Percentiles rank a stretch among this genome's conserved stretches.
phyloP scores from a whole-genome alignment of 2,113 vertebrate species.

The Corythornis vintsioides region DNA sequence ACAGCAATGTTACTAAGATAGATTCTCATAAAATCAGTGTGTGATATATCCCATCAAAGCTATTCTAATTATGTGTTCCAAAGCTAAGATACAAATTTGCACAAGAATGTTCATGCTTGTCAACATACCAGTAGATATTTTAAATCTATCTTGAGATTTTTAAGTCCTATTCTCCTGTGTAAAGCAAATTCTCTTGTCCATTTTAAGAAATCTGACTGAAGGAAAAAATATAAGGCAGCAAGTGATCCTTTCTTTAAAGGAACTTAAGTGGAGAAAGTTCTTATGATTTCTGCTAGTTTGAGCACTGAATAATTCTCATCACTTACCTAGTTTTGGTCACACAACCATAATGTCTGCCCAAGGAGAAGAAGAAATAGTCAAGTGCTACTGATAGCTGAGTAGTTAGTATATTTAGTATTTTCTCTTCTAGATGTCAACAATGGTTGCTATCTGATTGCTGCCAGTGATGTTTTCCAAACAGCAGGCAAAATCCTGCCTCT shows the following conservation, averaged over 20 bases:
- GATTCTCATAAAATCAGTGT: neutral
- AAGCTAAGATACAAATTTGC: neutral
- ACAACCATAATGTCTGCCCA: neutral
- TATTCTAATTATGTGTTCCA: neutral
- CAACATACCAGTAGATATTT: neutral
- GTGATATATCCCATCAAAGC: neutral
- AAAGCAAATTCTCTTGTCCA: neutral
- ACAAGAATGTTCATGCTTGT: neutral
- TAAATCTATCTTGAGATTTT: neutral
- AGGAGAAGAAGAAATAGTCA: neutral
- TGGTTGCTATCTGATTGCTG: neutral
- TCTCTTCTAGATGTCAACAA: neutral
- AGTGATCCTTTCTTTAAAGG: neutral
- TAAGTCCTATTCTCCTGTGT: neutral
- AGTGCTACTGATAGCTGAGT: neutral
- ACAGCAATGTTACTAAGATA: neutral
- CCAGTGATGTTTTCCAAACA: conserved; percentile 21
- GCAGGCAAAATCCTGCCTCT: neutral
- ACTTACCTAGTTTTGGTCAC: neutral
- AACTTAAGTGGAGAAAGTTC: neutral
- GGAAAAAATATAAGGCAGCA: neutral
- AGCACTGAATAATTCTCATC: neutral
- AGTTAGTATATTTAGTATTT: neutral
- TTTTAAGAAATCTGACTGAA: neutral
- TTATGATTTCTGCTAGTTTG: neutral